Percentiles rank a stretch among this genome's conserved stretches.
Evolutionary conservation across 2,888 invertebrate species (phyloP).

Genomic region (Agriopis leucophaearia): DNA sequence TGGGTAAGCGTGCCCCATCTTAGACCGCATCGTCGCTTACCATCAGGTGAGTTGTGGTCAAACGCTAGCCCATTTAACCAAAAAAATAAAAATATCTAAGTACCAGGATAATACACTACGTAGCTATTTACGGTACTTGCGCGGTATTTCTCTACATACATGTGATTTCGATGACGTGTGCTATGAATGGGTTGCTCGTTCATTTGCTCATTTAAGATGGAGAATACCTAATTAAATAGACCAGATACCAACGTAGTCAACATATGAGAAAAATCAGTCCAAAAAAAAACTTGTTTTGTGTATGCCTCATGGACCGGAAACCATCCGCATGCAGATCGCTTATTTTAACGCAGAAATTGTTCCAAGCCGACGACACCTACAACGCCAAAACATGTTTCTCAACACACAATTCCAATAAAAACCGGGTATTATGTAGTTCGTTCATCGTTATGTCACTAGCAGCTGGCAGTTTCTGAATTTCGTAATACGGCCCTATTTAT

Average conservation of each 20-base stretch:
- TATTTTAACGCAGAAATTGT: slow-evolving; percentile 7
- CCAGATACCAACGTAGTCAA: not conserved
- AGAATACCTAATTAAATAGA: not conserved
- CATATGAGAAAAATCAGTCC: slow-evolving; percentile 9
- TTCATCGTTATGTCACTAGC: slow-evolving; percentile 10
- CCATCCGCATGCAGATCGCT: slow-evolving; percentile 3
- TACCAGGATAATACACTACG: too few relatives aligned
- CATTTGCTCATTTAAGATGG: too few relatives aligned
- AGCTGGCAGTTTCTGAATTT: not conserved
- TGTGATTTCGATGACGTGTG: too few relatives aligned
- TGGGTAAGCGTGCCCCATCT: too few relatives aligned
- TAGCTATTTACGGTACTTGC: too few relatives aligned
- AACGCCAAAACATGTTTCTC: slow-evolving; percentile 15
- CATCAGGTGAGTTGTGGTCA: too few relatives aligned
- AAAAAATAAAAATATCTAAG: too few relatives aligned
- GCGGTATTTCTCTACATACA: too few relatives aligned
- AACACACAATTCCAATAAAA: slow-evolving; percentile 11
- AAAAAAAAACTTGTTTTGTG: slow-evolving; percentile 7
- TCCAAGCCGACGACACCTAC: not conserved
- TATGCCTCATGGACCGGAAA: slow-evolving; percentile 14
- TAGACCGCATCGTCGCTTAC: too few relatives aligned
- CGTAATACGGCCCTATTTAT: not conserved
- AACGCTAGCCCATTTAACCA: too few relatives aligned
- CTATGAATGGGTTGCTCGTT: too few relatives aligned
- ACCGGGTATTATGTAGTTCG: not conserved